Base-by-base conservation (phyloP, 1,140 invertebrate genomes). In the Plectrocnemia conspersa region DNA sequence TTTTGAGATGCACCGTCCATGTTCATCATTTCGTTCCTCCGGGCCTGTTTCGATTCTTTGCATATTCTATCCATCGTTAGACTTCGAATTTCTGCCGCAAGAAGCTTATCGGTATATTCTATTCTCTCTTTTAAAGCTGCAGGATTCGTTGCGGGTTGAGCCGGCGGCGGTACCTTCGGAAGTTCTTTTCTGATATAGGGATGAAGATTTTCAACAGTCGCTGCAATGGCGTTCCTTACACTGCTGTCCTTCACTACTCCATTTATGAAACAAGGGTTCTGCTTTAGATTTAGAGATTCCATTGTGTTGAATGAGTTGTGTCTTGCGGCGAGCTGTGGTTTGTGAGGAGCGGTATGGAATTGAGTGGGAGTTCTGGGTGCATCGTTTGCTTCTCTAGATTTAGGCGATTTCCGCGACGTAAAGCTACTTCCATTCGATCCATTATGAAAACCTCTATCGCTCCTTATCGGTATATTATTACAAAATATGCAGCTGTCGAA, bases 131-230 rank as follows among this genome's bases (percentile, higher is more conserved):
- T 72, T 33, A 76, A 63, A 61, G 70, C 69, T 10, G 59, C 64
- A 23, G 68, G 64, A 57, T 72, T 72, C n/a, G 36, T 61, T 13
- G 64, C 48, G n/a, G 49, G 40, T 32, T 58, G 60, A 56, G 61
- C 62, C 13, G 13, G n/a, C 1, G 25, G 6, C 18, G 44, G 22
- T 47, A 61, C 32, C 58, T 70, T 70, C n/a, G 67, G 52, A 36
- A 74, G 65, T 66, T 77, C 74, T 64, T 75, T 75, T 35, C 70
- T 68, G 45, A 74, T 75, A 56, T 73, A 75, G 22, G 74, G 73
- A 61, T 75, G 74, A 42, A 75, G 63, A 5, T 74, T 64, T 15
- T 70, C 70, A 65, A 73, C 66, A 10, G 74, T 73, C 60, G 73
- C 75, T 54, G 72, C 71, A 1, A 73, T 69, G 11, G 65, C 66